These are phyloP conservation scores for Catocala nupta DNA, from an alignment of 2,888 invertebrate genomes.

Conservation along the genomic window DNA sequence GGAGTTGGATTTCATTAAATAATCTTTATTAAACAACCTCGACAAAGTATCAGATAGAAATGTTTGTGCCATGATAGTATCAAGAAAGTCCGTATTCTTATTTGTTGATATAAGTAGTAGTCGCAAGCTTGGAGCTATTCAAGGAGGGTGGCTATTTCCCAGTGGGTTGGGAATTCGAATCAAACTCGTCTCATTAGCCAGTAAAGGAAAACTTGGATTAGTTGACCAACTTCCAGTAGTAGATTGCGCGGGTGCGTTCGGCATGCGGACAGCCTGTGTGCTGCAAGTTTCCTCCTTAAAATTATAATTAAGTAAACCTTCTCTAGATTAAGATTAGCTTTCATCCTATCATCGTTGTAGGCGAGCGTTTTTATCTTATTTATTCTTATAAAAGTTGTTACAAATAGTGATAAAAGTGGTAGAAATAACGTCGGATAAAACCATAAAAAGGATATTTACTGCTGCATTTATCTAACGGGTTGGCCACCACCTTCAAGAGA, in stretches of 20 bases:
- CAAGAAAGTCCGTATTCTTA: conserved; percentile 30
- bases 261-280: conserved; percentile 54
- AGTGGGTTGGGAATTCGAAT: conserved; percentile 77
- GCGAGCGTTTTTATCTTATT: conserved; percentile 12
- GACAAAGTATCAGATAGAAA: background rate
- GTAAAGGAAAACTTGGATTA: conserved; percentile 86
- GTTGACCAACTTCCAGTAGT: conserved; percentile 81
- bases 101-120: conserved; percentile 39
- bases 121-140: conserved; percentile 49
- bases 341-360: conserved; percentile 11
- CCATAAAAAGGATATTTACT: conserved; percentile 63
- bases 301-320: conserved; percentile 50
- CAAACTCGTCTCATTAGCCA: conserved; percentile 85
- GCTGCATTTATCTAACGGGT: conserved; percentile 61
- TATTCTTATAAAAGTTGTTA: conserved; percentile 24
- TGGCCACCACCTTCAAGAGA: conserved; percentile 55
- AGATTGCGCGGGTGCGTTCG: conserved; percentile 64
- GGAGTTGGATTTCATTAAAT: background rate
- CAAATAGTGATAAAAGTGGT: conserved; percentile 50
- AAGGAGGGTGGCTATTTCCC: conserved; percentile 65
- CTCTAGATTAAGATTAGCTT: conserved; percentile 23
- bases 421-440: conserved; percentile 59
- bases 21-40: background rate
- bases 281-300: conserved; percentile 52
- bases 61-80: conserved; percentile 14